Base-by-base conservation (phyloP, 2,888 invertebrate genomes). In the Allygus modestus region DNA sequence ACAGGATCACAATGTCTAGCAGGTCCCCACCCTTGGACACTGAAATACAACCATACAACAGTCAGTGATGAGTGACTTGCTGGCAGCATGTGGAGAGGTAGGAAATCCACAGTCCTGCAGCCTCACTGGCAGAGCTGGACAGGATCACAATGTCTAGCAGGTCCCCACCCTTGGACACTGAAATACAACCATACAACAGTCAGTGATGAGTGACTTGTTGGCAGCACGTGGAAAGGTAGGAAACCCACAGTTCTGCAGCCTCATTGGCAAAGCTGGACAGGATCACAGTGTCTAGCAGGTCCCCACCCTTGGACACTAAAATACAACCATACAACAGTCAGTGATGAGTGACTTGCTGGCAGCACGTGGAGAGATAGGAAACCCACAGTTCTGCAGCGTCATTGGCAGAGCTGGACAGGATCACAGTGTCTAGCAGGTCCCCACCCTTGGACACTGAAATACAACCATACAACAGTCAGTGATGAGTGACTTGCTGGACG, bases 91-190 rank as follows among this genome's bases (percentile, higher is more conserved):
- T n/a, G 75, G 94, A 94, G 87, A 97, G 93, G 90, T 96, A 97
- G 89, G 95, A 95, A 23, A 96, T 95, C 95, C 97, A 96, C 82
- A 96, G 90, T 33, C 93, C 93, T 86, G 96, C 96, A 87, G 95
- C 94, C 82, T 96, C 95, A 88, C 96, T 96, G 85, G 94, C 94
- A 85, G 94, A 94, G 88, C 96, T 94, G 89, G 95, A 96, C 85
- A 97, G 91, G 89, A 97, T 95, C 85, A 96, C 92, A 87, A 97
- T 96, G 90, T 96, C 96, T 91, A 96, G 96, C 93, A 96, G 95
- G 89, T 94, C 94, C 65, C 61, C 85, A 41, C 79, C 84, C 41
- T 83, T 84, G 79, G 69, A 61, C 77, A 46, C 77, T 77, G 77
- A 0, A 77, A 77, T n/a, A n/a, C 77, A 77, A 9, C 4, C 37